Evolutionary conservation across 2,888 invertebrate genomes (phyloP), one percentile per base, ranked within the genome.

Genomic region (Sphaerophoria rueppellii): DNA sequence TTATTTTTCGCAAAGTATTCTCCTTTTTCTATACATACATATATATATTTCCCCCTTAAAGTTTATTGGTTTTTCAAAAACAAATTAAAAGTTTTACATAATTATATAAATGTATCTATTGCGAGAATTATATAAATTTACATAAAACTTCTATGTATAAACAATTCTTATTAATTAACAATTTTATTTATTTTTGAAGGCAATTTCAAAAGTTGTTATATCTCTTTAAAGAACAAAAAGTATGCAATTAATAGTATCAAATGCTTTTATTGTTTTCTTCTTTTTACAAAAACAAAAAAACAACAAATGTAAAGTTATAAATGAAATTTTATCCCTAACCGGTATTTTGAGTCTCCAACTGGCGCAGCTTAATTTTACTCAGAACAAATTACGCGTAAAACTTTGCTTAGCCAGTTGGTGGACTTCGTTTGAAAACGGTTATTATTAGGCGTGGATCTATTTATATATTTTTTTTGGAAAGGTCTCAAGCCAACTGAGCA

Each of bases 131-230:
- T 55, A 55, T 57, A 54, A 16, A 48, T 73, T 73, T 50, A 74
- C 58, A 81, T 74, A 75, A 63, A 46, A 71, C 24, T 24, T 24
- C 1, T 67, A 67, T 63, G 65, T 43, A 65, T 72, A 77, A 65
- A 76, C 69, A 69, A 7, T 6, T 63, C 63, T 72, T 55, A 46
- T 60, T 57, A 63, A 78, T 77, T 74, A 80, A 76, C 55, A 50
- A 73, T 85, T 60, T 65, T 50, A 85, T 85, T 85, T 85, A 85
- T 81, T 81, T 60, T 85, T 85, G 76, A 85, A 85, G 72, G 35
- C 48, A 73, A 81, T 81, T 85, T 85, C 81, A 81, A 85, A 85
- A 83, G 83, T 85, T 85, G 85, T 85, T 81, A 81, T 80, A 35
- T 65, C 65, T 65, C 81, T 70, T 60, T 70, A 61, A 40, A 43